phyloP scores from a whole-genome alignment of 2,888 invertebrate genomes.

The Nesidiocoris tenuis region DNA sequence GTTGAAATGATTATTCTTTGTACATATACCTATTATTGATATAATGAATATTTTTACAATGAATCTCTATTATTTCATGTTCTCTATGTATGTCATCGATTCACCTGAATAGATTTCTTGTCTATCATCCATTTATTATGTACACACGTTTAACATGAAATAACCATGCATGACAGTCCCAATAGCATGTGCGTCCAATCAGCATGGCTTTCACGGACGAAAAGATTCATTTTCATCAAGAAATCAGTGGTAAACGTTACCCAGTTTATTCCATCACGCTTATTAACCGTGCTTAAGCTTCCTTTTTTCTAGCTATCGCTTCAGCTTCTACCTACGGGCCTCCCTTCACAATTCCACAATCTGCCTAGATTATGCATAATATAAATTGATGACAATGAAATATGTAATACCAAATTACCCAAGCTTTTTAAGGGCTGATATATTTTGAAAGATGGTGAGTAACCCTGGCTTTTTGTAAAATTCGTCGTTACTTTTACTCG shows the following conservation, averaged over 20 bases:
- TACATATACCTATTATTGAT: background rate
- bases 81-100: too few relatives aligned
- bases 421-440: background rate
- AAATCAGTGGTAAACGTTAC: background rate
- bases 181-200: conserved; percentile 4
- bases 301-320: conserved; percentile 35
- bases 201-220: conserved; percentile 37
- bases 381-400: conserved; percentile 10
- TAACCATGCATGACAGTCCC: conserved; percentile 26
- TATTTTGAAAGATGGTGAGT: conserved; percentile 36
- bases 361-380: background rate
- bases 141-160: conserved; percentile 22
- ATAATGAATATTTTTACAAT: too few relatives aligned
- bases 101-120: too few relatives aligned
- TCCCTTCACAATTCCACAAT: background rate
- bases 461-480: conserved; percentile 29
- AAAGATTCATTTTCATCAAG: too few relatives aligned
- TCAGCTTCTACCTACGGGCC: conserved; percentile 26
- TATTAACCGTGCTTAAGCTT: conserved; percentile 35
- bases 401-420: background rate
- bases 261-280: conserved; percentile 5
- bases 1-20: background rate
- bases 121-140: conserved; percentile 4
- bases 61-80: too few relatives aligned
- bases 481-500: too few relatives aligned